Evolutionary conservation across 2,888 invertebrate species (phyloP).

Genomic region (Drosophila recens): DNA sequence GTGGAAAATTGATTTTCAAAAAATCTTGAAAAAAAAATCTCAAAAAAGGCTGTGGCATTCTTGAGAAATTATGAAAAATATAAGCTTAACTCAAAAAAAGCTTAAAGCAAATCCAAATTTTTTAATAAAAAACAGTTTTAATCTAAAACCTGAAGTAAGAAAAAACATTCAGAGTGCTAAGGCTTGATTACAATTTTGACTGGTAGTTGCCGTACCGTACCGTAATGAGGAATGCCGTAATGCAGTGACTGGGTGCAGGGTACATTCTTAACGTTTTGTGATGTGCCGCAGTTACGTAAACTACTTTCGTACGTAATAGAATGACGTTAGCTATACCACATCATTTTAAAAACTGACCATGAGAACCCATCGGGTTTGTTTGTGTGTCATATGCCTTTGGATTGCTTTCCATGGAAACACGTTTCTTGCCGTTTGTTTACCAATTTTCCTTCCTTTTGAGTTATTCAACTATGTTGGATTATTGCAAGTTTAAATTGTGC

Average conservation of each 20-base stretch:
- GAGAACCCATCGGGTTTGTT: slow-evolving; percentile 38
- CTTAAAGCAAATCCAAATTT: too few species aligned
- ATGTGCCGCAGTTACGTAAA: slow-evolving; percentile 12
- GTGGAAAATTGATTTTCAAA: too few species aligned
- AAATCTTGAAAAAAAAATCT: too few species aligned
- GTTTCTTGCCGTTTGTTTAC: slow-evolving; percentile 33
- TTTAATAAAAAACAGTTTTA: neutral
- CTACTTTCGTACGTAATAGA: slow-evolving; percentile 33
- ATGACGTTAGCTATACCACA: slow-evolving; percentile 14
- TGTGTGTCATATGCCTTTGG: slow-evolving; percentile 14
- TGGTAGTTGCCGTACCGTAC: too few species aligned
- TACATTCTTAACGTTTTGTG: neutral
- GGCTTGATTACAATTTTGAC: neutral
- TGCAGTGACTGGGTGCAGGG: neutral
- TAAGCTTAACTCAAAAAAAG: too few species aligned
- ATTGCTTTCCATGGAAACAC: slow-evolving; percentile 39
- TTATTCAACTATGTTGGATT: slow-evolving; percentile 33
- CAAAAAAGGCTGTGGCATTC: too few species aligned
- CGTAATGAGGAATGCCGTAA: neutral
- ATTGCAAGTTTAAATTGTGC: slow-evolving; percentile 31
- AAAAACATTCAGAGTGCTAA: too few species aligned
- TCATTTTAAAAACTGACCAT: slow-evolving; percentile 47
- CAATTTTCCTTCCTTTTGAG: slow-evolving; percentile 25
- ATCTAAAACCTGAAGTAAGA: too few species aligned
- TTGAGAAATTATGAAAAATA: too few species aligned